These are phyloP conservation scores for Alligator sinensis DNA, from an alignment of 2,113 vertebrate species.

Conservation along the genomic window DNA sequence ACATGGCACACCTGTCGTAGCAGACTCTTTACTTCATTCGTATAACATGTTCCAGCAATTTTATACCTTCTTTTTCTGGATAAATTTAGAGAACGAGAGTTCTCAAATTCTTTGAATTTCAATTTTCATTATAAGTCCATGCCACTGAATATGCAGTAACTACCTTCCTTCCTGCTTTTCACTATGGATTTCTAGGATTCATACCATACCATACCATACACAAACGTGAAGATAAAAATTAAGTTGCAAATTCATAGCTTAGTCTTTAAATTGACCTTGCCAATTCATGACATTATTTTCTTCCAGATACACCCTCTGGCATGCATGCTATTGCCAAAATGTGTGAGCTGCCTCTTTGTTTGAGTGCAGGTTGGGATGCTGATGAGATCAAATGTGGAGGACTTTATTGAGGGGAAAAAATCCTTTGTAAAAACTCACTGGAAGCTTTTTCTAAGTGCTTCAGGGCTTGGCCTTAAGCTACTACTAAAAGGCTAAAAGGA, in stretches of 20 bases:
- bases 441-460: background rate
- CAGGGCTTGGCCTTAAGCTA: background rate
- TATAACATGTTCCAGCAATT: background rate
- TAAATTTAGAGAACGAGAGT: background rate
- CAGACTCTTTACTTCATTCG: background rate
- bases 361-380: background rate
- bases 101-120: background rate
- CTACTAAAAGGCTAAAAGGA: background rate
- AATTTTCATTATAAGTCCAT: background rate
- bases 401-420: background rate
- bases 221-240: background rate
- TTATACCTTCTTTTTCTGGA: background rate
- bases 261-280: background rate
- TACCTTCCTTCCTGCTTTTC: background rate
- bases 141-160: background rate
- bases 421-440: background rate
- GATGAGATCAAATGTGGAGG: background rate
- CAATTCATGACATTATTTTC: slow-evolving; percentile 11
- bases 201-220: background rate
- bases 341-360: background rate
- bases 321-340: background rate
- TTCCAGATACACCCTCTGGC: background rate
- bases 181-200: background rate
- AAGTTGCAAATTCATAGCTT: background rate
- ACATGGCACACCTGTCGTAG: background rate